phyloP scores from a whole-genome alignment of 2,888 invertebrate genomes.

The Cephus sareptanus region DNA sequence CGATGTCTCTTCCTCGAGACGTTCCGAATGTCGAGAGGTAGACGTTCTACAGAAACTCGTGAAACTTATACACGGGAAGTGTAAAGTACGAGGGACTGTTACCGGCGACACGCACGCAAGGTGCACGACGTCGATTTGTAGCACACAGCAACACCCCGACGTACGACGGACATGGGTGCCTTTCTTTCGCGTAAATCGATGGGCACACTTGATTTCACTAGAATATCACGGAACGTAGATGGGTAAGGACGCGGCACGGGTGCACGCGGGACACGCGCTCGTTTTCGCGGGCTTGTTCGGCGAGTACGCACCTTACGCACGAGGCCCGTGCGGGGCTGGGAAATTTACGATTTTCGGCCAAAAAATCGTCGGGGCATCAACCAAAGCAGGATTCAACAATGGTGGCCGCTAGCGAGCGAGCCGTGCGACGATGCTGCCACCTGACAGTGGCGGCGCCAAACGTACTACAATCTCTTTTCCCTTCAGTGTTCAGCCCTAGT shows the following conservation, averaged over 20 bases:
- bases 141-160: conserved; percentile 50
- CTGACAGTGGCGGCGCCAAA: conserved; percentile 52
- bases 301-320: conserved; percentile 53
- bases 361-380: conserved; percentile 60
- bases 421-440: conserved; percentile 49
- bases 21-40: not conserved
- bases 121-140: conserved; percentile 21
- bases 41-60: not conserved
- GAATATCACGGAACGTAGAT: conserved; percentile 1
- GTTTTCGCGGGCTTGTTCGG: conserved; percentile 8
- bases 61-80: conserved; percentile 3
- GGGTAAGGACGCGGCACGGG: conserved; percentile 12
- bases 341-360: conserved; percentile 52
- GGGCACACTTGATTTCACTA: conserved; percentile 55
- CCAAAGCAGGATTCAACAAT: conserved; percentile 63
- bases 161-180: conserved; percentile 37
- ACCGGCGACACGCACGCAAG: conserved; percentile 45
- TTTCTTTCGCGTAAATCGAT: conserved; percentile 51
- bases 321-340: conserved; percentile 48
- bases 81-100: conserved; percentile 23
- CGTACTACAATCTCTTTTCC: conserved; percentile 12
- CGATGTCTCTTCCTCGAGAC: not conserved
- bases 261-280: conserved; percentile 7
- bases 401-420: conserved; percentile 56
- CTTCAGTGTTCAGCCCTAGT: conserved; percentile 7